Evolutionary conservation across 2,888 invertebrate genomes (phyloP).

Genomic region (Dicranocentrus wangi): DNA sequence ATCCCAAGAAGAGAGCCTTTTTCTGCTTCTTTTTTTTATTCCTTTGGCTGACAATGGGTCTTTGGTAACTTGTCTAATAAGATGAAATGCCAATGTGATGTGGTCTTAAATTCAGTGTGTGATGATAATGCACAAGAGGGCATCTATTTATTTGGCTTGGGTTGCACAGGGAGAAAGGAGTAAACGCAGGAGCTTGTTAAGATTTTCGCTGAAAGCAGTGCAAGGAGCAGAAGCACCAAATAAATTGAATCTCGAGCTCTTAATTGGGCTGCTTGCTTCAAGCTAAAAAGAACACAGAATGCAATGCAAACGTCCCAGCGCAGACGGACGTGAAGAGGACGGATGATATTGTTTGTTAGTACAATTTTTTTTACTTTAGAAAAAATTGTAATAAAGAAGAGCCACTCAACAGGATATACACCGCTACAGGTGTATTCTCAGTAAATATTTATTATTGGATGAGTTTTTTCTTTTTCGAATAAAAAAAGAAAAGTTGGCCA

Average conservation of each 20-base stretch:
- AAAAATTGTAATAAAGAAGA: constrained; percentile 6
- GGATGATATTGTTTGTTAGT: constrained; percentile 42
- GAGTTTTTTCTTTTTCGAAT: constrained; percentile 19
- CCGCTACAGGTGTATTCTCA: constrained; percentile 42
- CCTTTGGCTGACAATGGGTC: constrained; percentile 45
- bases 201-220: constrained; percentile 57
- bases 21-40: constrained; percentile 42
- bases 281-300: constrained; percentile 30
- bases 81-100: constrained; percentile 56
- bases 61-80: constrained; percentile 47
- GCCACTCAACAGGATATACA: constrained; percentile 46
- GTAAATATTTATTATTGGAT: constrained; percentile 36
- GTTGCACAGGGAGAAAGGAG: constrained; percentile 26
- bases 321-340: too few relatives aligned
- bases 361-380: constrained; percentile 15
- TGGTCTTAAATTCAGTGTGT: constrained; percentile 33
- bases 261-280: constrained; percentile 61
- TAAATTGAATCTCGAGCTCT: constrained; percentile 63
- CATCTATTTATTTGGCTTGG: constrained; percentile 5
- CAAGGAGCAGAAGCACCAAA: constrained; percentile 57
- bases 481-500: constrained; percentile 23
- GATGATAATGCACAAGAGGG: constrained; percentile 21
- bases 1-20: constrained; percentile 52
- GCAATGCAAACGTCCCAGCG: too few relatives aligned
- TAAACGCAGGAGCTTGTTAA: constrained; percentile 57